These are phyloP conservation scores for Platichthys flesus DNA, from an alignment of 2,113 vertebrate genomes.

Conservation along the genomic window DNA sequence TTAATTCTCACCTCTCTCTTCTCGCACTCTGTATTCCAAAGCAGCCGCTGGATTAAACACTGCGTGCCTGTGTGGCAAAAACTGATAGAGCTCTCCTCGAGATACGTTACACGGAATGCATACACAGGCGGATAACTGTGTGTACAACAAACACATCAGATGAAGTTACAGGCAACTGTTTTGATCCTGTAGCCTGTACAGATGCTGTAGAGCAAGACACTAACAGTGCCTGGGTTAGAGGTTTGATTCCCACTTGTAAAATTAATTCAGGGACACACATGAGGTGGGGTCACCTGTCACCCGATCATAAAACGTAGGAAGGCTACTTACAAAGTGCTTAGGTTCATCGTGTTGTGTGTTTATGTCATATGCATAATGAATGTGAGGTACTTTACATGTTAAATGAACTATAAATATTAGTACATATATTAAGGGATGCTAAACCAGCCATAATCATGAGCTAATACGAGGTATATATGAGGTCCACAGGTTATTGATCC, in stretches of 20 bases:
- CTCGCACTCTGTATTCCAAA: constrained; percentile 20
- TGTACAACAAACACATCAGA: constrained; percentile 30
- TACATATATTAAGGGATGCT: too few relatives aligned
- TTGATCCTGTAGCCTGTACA: constrained; percentile 7
- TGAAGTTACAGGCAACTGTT: constrained; percentile 9
- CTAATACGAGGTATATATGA: too few relatives aligned
- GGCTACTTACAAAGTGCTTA: too few relatives aligned
- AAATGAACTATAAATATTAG: too few relatives aligned
- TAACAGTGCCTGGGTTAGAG: not conserved
- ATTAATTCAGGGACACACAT: too few relatives aligned
- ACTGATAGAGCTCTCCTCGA: constrained; percentile 30
- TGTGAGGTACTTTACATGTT: too few relatives aligned
- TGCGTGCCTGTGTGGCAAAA: constrained; percentile 17
- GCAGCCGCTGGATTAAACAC: constrained; percentile 23
- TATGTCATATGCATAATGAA: too few relatives aligned
- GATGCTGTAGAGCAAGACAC: not conserved
- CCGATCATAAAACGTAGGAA: too few relatives aligned
- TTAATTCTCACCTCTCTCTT: constrained; percentile 51
- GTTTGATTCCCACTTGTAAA: not conserved
- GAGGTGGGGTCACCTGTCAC: too few relatives aligned
- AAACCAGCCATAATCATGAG: too few relatives aligned
- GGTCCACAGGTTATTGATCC: too few relatives aligned
- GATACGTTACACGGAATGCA: not conserved
- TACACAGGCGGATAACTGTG: constrained; percentile 1
- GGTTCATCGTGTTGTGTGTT: too few relatives aligned